phyloP scores from a whole-genome alignment of 2,797 vertebrate species.

The Acomys russatus region DNA sequence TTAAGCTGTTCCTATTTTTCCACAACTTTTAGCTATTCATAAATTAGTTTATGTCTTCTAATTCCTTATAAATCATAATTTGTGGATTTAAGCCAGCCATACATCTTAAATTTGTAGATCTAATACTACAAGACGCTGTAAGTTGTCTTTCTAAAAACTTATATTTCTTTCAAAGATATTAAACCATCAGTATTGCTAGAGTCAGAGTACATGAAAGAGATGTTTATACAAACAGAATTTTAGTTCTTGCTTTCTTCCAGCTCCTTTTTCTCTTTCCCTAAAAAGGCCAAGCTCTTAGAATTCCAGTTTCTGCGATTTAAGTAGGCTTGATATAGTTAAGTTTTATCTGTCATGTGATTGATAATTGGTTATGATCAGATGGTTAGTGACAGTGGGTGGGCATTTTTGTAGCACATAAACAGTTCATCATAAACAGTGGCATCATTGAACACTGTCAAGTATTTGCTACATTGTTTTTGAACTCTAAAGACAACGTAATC shows the following conservation, averaged over 20 bases:
- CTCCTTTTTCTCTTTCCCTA: neutral
- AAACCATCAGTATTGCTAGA: neutral
- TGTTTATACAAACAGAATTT: slow-evolving; percentile 30
- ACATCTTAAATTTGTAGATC: slow-evolving; percentile 11
- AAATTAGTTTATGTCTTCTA: neutral
- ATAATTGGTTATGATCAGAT: slow-evolving; percentile 48
- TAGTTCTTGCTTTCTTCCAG: slow-evolving; percentile 39
- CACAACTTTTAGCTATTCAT: slow-evolving; percentile 29
- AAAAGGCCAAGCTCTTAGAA: neutral
- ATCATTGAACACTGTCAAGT: neutral
- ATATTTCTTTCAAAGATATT: neutral
- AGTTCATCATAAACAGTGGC: neutral
- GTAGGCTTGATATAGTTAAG: neutral
- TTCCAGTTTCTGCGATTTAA: slow-evolving; percentile 36
- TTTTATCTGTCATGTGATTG: neutral
- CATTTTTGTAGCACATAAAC: slow-evolving; percentile 34
- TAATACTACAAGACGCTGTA: neutral
- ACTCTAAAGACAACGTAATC: neutral
- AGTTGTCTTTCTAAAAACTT: slow-evolving; percentile 49
- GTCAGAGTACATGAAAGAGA: neutral
- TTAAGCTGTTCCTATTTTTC: neutral
- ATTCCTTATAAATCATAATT: neutral
- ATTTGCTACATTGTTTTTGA: slow-evolving; percentile 31
- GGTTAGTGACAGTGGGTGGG: slow-evolving; percentile 6
- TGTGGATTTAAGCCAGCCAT: neutral